Evolutionary conservation across 2,888 invertebrate genomes (phyloP).

Genomic region (Athalia rosae): DNA sequence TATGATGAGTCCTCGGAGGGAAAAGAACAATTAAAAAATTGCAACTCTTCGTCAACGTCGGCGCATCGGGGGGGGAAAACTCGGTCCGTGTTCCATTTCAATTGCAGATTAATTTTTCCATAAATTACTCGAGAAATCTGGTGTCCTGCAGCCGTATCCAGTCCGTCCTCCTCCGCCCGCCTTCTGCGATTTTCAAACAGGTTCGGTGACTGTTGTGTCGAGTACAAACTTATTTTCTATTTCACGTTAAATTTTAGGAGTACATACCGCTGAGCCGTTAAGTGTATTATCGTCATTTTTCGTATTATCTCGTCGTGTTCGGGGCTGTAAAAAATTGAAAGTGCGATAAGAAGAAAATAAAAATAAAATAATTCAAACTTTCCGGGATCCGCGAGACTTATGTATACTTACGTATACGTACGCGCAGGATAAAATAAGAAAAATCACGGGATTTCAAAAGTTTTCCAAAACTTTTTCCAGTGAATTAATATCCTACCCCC

Average conservation of each 20-base stretch:
- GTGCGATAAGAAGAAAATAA: too few species aligned
- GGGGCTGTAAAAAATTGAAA: too few species aligned
- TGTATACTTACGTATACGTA: too few species aligned
- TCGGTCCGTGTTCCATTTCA: conserved; percentile 21
- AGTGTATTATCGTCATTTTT: background rate
- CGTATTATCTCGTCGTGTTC: background rate
- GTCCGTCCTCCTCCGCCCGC: too few species aligned
- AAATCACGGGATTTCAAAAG: conserved; percentile 18
- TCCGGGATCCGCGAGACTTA: too few species aligned
- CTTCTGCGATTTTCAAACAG: conserved; percentile 2
- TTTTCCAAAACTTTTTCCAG: conserved; percentile 5
- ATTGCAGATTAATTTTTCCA: conserved; percentile 30
- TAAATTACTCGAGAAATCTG: conserved; percentile 3
- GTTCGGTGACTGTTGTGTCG: background rate
- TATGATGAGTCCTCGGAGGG: background rate
- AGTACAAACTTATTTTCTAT: too few species aligned
- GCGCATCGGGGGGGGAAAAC: background rate
- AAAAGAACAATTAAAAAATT: conserved; percentile 1
- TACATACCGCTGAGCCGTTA: background rate
- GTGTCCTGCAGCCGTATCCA: background rate
- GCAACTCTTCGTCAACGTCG: background rate
- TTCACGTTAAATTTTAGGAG: too few species aligned
- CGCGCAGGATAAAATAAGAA: background rate
- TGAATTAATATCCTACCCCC: conserved; percentile 20
- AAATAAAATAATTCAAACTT: too few species aligned